Percentiles rank a stretch among this genome's conserved stretches.
Conservation (phyloP, 64 coral and sea anemone genomes). For the Porites lutea region DNA sequence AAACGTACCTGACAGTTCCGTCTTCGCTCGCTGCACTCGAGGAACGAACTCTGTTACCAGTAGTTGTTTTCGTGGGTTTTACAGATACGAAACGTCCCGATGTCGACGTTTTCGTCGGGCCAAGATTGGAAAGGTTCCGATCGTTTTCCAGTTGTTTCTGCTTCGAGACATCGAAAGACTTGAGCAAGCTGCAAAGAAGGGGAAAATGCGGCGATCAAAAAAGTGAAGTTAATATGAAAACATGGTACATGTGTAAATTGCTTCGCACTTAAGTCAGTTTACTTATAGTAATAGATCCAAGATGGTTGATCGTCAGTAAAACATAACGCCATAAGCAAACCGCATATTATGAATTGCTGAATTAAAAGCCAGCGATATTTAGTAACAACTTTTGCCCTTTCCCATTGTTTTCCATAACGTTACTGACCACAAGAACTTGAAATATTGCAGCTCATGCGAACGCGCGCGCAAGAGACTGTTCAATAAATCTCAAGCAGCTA, state of each 20-base stretch:
- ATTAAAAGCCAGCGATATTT: neutral
- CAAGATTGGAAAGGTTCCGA: conserved; percentile 68
- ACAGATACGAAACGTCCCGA: conserved; percentile 70
- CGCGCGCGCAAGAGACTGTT: neutral
- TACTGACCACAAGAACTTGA: neutral
- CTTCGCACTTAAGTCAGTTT: neutral
- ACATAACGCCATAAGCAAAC: neutral
- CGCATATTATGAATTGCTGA: neutral
- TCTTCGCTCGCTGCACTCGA: conserved; percentile 83
- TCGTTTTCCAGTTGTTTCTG: conserved; percentile 98
- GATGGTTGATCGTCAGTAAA: conserved; percentile 44
- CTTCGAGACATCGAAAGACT: conserved; percentile 90
- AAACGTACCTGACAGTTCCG: conserved; percentile 54
- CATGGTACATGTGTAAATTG: neutral
- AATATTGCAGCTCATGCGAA: neutral
- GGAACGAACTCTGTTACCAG: conserved; percentile 37
- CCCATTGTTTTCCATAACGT: neutral
- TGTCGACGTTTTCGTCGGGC: conserved; percentile 54
- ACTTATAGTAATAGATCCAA: conserved; percentile 83
- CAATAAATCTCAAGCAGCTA: conserved; percentile 16
- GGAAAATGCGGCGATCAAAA: neutral
- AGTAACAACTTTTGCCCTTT: neutral
- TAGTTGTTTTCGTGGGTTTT: conserved; percentile 61
- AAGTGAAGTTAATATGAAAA: neutral
- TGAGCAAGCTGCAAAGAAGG: conserved; percentile 71